Base-by-base conservation (phyloP, 1,140 invertebrate genomes). In the Diorhabda elongata region DNA sequence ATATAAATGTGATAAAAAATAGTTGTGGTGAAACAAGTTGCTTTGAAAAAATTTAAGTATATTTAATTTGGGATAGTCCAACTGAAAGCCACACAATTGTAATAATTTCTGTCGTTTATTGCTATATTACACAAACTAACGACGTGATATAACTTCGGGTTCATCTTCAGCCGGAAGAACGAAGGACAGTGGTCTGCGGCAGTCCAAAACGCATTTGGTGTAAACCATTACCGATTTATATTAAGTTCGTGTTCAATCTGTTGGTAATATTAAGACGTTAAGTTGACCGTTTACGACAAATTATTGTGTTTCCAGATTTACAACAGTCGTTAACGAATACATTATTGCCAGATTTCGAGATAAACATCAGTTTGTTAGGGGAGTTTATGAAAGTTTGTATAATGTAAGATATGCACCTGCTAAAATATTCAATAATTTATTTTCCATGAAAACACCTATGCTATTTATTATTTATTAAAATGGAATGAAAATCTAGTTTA, bases 221-320 rank as follows among this genome's bases (percentile, higher is more conserved):
- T 67, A 67, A 60, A 44, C 52, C 58, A 60, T 58, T 26, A 67
- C 65, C 26, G 56, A 67, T 67, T 67, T 71, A 73, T 73, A 73
- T 73, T 73, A 66, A 65, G 72, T 69, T 73, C 72, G 72, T 71
- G 70, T 67, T 67, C 72, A 73, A 71, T 71, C 72, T 73, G 72
- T 69, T 67, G 69, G 64, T 56, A 60, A 73, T 69, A 73, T 73
- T 73, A 71, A 73, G 72, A 73, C 72, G 69, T 71, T 73, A 73
- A 73, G 69, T 68, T 67, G 60, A 61, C 62, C 70, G 61, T 70
- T 69, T 72, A 72, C 71, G 68, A 68, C 66, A 66, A 59, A 68
- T 72, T 58, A 67, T 71, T 66, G 67, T 62, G 56, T 41, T 9
- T 58, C 11, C 64, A 71, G 69, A 72, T 72, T 72, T 71, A 70